Conservation (phyloP, 2,888 invertebrate genomes). For the Anorthoa munda region DNA sequence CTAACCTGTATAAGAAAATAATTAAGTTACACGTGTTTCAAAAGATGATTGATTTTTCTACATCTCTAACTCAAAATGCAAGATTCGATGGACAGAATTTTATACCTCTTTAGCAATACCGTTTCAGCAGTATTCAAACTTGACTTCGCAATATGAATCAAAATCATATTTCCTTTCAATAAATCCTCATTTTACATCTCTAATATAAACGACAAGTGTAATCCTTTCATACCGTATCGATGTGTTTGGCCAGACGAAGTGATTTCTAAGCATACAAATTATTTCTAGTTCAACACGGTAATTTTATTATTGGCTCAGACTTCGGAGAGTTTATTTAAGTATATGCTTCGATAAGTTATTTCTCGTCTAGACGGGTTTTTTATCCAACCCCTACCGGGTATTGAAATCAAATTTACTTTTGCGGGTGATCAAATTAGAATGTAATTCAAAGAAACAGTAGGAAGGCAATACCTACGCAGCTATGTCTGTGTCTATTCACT, state of each 20-base stretch:
- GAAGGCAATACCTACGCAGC: background rate
- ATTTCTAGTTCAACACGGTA: slow-evolving; percentile 15
- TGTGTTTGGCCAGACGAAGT: slow-evolving; percentile 25
- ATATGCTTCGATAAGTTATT: slow-evolving; percentile 37
- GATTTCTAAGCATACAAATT: slow-evolving; percentile 28
- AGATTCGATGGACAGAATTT: background rate
- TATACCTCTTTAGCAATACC: background rate
- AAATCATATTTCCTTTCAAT: slow-evolving; percentile 39
- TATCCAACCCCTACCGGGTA: slow-evolving; percentile 3
- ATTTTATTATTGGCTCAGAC: slow-evolving; percentile 22
- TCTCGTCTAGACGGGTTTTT: slow-evolving; percentile 59
- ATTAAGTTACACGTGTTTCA: too few relatives aligned
- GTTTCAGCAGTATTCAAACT: background rate
- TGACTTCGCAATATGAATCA: slow-evolving; percentile 13
- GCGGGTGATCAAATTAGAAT: background rate
- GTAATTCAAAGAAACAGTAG: background rate
- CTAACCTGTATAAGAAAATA: too few relatives aligned
- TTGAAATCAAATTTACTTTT: slow-evolving; percentile 18
- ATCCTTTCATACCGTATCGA: slow-evolving; percentile 4
- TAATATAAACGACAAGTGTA: slow-evolving; percentile 6
- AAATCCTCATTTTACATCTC: slow-evolving; percentile 5
- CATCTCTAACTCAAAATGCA: background rate
- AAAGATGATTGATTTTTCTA: background rate
- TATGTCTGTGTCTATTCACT: background rate
- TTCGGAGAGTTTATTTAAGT: slow-evolving; percentile 34